Evolutionary conservation across 1,140 invertebrate species (phyloP), one percentile per base, ranked within the genome.

Genomic region (Kradibia gibbosae): DNA sequence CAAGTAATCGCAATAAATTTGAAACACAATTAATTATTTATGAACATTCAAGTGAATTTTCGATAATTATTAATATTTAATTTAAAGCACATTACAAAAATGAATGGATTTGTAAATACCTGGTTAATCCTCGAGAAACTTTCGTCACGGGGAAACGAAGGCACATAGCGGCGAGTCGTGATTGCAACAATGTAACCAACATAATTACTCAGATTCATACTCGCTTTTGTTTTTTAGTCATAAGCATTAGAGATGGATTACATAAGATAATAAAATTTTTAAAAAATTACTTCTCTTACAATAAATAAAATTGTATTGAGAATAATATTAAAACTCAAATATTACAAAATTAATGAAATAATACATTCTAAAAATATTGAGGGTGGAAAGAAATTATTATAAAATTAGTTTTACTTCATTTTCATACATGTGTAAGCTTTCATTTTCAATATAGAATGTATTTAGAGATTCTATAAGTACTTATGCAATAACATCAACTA

Each of bases 71-170:
- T 48, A 50, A 62, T 34, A 60, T 34, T 50, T 34, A 7, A 25
- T 31, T 53, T 22, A 50, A 11, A 62, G 28, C 15, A 57, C 5
- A 34, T 45, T 31, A 45, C 57, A 34, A 5, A 60, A 62, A 45
- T 45, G 57, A 79, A 79, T 72, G 22, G 72, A 22, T 53, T 28
- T 48, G 45, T 76, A 60, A n/a, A n/a, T 82, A 82, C 81, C 81
- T 82, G 17, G 42, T 39, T 73, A 82, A 72, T 62, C 67, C 75
- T 78, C 75, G 74, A 60, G 55, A 78, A 78, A 78, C 22, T 65
- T 57, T 73, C 67, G 60, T 82, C 17, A 78, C 36, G 36, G 75
- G 67, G 22, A 62, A 78, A 50, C 75, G 81, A 50, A 78, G 73
- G 55, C 67, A 73, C 81, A 78, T 76, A 57, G 55, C 70, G 65